Evolutionary conservation across 2,888 invertebrate genomes (phyloP), one percentile per base, ranked within the genome.

Genomic region (Amaurobius ferox): DNA sequence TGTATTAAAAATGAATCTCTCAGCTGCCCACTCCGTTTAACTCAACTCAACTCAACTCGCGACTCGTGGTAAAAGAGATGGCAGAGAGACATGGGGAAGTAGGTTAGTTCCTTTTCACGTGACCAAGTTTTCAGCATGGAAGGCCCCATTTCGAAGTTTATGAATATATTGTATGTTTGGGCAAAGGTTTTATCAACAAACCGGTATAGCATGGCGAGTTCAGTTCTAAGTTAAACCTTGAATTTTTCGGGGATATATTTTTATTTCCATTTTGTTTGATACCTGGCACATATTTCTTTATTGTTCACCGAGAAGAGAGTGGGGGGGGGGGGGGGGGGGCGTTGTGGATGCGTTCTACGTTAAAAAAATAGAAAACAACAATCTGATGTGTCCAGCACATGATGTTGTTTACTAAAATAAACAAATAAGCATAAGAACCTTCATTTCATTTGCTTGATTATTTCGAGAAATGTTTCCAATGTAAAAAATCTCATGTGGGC

Each of bases 31-130:
- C 23, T 23, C 23, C 3, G 1, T 2, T 19, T 55, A 19, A 55
- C 35, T n/a, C n/a, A n/a, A n/a, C n/a, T n/a, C n/a, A n/a, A n/a
- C n/a, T n/a, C n/a, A n/a, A n/a, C n/a, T n/a, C n/a, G n/a, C n/a
- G n/a, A n/a, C n/a, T n/a, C n/a, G n/a, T n/a, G n/a, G n/a, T n/a
- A n/a, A n/a, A n/a, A n/a, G n/a, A n/a, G 16, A 23, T 55, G 55
- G 23, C 55, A n/a, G 2, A 7, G 2, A 3, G 3, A 7, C 3
- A 2, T 0, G 13, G 23, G 23, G 55, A 55, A 55, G 23, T 55
- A 55, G 55, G 55, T 55, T 55, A 55, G 55, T 55, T 55, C 55
- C 55, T 55, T 55, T 55, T 55, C 55, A 55, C 55, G 55, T 23
- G 55, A 55, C 55, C 55, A 55, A 55, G 55, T 55, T 55, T n/a